Conservation (phyloP, 2,888 invertebrate species). For the Spialia ferax region DNA sequence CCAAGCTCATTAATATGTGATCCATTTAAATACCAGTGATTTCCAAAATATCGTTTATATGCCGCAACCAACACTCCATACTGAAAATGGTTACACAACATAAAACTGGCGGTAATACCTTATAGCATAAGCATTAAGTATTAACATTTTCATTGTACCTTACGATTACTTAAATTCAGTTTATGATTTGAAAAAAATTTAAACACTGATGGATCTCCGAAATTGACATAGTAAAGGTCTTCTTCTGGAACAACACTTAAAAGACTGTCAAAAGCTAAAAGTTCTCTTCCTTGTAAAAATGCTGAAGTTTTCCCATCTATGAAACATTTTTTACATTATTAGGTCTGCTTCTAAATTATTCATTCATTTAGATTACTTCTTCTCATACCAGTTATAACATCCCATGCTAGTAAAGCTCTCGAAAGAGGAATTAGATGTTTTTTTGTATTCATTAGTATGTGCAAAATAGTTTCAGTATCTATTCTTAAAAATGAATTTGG, state of each 20-base stretch:
- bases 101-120: no score
- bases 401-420: conserved; percentile 73
- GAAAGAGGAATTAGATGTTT: conserved; percentile 70
- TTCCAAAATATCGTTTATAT: conserved; percentile 72
- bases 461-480: conserved; percentile 73
- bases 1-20: conserved; percentile 71
- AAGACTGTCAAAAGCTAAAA: conserved; percentile 68
- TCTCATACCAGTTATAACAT: conserved; percentile 51
- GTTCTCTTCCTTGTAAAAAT: conserved; percentile 74
- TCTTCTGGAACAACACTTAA: conserved; percentile 76
- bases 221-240: conserved; percentile 77
- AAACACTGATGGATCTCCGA: conserved; percentile 73
- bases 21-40: conserved; percentile 66
- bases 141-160: conserved; percentile 54
- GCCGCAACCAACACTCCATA: conserved; percentile 72
- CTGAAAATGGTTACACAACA: conserved; percentile 53
- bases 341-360: not conserved
- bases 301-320: conserved; percentile 81
- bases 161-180: conserved; percentile 64
- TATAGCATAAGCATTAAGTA: no score
- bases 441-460: conserved; percentile 66
- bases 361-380: not conserved
- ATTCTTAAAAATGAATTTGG: conserved; percentile 70
- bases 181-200: conserved; percentile 65
- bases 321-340: conserved; percentile 40